Base-by-base conservation (phyloP, 2,113 vertebrate genomes). In the Hypomesus transpacificus region DNA sequence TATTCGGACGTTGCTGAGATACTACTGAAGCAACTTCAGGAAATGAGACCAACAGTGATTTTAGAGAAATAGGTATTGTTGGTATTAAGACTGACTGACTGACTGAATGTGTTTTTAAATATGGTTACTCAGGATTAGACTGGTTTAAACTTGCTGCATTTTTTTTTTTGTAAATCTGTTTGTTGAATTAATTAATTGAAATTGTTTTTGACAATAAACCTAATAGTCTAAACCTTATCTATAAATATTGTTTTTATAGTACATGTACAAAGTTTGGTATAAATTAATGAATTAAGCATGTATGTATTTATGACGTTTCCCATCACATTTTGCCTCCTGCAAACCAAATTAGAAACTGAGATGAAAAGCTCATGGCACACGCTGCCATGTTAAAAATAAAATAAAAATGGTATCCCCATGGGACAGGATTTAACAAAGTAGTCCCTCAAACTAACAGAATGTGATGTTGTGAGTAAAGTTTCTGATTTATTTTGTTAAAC, bases 1-100 rank as follows among this genome's bases (percentile, higher is more conserved):
- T 87, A 94, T 68, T 94, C 92, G 53, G 88, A 91, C 63, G 92
- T 92, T 71, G 79, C 90, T 46, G 92, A 95, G 71, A 77, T 79
- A 21, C 84, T 94, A 80, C 84, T 98, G 79, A 95, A 93, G 82
- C 97, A 99, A 58, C 94, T 99, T 87, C 96, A 99, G 89, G 94
- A 96, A 85, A 95, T 96, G 94, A 92, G 92, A 82, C 96, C 96
- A 65, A 88, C 91, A 0, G 91, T 99, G 80, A 88, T 90, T 60
- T 85, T 99, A 80, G 90, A 91, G 68, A 94, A 90, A 86, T 87
- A 69, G 65, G 79, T 70, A 67, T 53, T 53, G 53, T 56, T 56
- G 5, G 53, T n/a, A 56, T 58, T 64, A 58, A 57, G 59, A 80
- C 62, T 62, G 69, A 77, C 20, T 58, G 72, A 60, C 60, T 74